Conservation (phyloP, 2,113 vertebrate species). For the Lichenostomus cassidix region DNA sequence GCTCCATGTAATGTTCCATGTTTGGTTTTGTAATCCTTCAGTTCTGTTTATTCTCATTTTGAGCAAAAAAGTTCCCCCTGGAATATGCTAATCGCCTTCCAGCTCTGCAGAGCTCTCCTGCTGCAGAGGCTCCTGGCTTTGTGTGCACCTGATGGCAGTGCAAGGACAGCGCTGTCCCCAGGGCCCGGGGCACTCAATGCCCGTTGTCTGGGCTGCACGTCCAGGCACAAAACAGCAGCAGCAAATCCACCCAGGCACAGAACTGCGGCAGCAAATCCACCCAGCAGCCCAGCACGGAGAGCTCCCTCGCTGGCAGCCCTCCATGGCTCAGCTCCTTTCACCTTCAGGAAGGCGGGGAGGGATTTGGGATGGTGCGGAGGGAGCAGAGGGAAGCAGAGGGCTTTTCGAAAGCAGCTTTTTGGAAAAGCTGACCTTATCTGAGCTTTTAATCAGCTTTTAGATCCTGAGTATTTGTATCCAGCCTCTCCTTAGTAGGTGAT, state of each 20-base stretch:
- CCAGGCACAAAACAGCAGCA: not conserved
- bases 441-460: slow-evolving; percentile 50
- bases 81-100: slow-evolving; percentile 77
- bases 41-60: slow-evolving; percentile 76
- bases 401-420: slow-evolving; percentile 44
- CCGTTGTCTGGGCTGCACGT: not conserved
- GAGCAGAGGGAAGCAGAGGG: not conserved
- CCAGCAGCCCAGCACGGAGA: not conserved
- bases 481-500: slow-evolving; percentile 28
- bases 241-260: not conserved
- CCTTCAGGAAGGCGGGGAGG: not conserved
- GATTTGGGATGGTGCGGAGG: not conserved
- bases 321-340: not conserved
- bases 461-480: slow-evolving; percentile 3
- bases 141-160: slow-evolving; percentile 59
- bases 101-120: slow-evolving; percentile 35
- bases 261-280: not conserved
- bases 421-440: slow-evolving; percentile 41
- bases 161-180: slow-evolving; percentile 36
- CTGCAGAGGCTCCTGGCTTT: slow-evolving; percentile 33
- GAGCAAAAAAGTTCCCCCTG: slow-evolving; percentile 75
- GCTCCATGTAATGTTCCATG: slow-evolving; percentile 77
- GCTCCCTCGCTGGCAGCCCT: not conserved
- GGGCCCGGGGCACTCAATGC: not conserved
- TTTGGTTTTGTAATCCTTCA: slow-evolving; percentile 81